Evolutionary conservation across 1,140 invertebrate species (phyloP).

Genomic region (Xylocopa sonorina): DNA sequence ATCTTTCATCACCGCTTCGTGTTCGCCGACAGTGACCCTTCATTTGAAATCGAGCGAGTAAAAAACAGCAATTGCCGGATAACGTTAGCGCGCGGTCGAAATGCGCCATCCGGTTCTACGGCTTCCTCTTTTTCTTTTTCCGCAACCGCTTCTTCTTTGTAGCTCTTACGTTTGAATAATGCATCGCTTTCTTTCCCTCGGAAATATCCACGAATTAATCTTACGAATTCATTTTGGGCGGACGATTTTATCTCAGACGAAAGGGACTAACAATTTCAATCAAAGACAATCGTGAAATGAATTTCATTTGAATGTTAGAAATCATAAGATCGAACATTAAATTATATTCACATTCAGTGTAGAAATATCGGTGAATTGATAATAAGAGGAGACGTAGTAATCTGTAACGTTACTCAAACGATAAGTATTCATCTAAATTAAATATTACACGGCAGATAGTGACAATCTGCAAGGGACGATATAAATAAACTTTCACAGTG

Average conservation of each 20-base stretch:
- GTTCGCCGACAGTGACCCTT: background rate
- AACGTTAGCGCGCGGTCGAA: background rate
- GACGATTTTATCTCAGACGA: background rate
- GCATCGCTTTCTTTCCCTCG: background rate
- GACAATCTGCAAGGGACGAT: background rate
- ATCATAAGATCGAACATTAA: too few species aligned
- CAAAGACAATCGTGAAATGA: background rate
- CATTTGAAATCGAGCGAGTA: background rate
- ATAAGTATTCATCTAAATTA: background rate
- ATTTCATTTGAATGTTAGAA: background rate
- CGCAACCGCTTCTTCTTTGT: background rate
- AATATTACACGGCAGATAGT: conserved; percentile 1
- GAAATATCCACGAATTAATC: background rate
- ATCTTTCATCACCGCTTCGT: background rate
- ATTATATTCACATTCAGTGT: background rate
- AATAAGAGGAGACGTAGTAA: too few species aligned
- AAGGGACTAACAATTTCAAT: background rate
- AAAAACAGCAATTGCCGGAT: conserved; percentile 18
- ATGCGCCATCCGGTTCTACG: too few species aligned
- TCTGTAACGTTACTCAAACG: background rate
- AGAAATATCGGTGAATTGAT: background rate
- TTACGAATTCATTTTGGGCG: background rate
- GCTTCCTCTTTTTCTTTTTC: background rate
- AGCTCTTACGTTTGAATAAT: background rate
- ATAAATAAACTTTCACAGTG: background rate